Conservation (phyloP, 2,113 vertebrate species). For the Larimichthys polyactis region DNA sequence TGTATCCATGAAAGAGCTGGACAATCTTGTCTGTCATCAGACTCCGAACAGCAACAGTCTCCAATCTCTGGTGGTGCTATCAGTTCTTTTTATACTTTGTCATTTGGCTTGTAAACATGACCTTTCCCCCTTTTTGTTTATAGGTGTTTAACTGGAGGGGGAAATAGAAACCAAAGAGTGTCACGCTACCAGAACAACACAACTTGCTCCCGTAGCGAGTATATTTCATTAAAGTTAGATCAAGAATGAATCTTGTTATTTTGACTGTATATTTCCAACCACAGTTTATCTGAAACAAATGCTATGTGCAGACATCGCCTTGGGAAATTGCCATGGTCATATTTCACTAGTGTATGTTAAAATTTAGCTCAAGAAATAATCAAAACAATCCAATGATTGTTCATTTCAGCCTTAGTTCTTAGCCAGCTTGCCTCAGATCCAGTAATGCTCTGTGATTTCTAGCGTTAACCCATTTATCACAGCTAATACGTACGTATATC, state of each 20-base stretch:
- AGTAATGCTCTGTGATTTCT: background rate
- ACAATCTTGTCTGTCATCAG: constrained; percentile 50
- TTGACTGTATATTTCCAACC: background rate
- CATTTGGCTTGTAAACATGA: constrained; percentile 49
- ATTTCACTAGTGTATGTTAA: background rate
- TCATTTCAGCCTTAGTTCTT: background rate
- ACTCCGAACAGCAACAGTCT: constrained; percentile 18
- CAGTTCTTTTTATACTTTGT: constrained; percentile 38
- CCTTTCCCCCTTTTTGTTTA: constrained; percentile 29
- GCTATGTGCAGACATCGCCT: background rate
- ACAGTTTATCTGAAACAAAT: background rate
- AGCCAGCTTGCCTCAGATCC: background rate
- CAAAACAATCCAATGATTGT: background rate
- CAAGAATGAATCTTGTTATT: background rate
- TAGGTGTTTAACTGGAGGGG: constrained; percentile 7
- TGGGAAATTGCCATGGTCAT: background rate
- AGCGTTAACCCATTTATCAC: background rate
- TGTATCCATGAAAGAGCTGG: constrained; percentile 31
- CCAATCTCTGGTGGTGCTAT: constrained; percentile 30
- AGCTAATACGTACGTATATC: background rate
- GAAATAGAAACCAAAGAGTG: constrained; percentile 1
- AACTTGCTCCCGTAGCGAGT: background rate
- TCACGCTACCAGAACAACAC: constrained; percentile 13
- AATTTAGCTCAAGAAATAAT: background rate
- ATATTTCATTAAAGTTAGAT: background rate